Conservation (phyloP, 2,113 vertebrate genomes). For the Asarcornis scutulata region DNA sequence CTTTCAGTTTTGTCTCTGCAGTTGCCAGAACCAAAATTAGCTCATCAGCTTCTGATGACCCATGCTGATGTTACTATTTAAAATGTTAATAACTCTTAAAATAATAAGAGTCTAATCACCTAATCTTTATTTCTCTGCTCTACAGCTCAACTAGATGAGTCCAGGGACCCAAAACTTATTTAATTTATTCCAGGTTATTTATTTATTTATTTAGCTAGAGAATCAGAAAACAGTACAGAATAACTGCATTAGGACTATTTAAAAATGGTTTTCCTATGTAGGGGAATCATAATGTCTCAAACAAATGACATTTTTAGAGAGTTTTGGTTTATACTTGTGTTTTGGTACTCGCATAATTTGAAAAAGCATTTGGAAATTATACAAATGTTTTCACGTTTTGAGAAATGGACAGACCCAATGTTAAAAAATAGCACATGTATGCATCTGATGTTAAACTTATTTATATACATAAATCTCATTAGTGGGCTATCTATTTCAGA, state of each 20-base stretch:
- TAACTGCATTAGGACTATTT: not conserved
- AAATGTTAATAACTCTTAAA: conserved; percentile 34
- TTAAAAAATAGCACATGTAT: not conserved
- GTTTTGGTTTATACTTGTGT: not conserved
- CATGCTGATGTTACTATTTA: not conserved
- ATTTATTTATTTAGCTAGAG: not conserved
- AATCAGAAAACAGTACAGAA: not conserved
- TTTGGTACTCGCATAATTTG: not conserved
- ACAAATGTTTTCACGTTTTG: not conserved
- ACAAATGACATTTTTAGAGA: not conserved
- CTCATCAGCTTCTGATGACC: conserved; percentile 11
- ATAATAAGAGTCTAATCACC: conserved; percentile 15
- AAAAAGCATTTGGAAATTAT: not conserved
- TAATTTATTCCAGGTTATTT: not conserved
- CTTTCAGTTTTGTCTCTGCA: not conserved
- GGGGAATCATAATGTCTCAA: not conserved
- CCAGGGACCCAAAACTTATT: not conserved
- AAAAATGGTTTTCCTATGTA: not conserved
- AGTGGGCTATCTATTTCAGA: not conserved
- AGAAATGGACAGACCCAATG: not conserved
- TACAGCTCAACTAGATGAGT: not conserved
- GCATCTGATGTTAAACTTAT: not conserved
- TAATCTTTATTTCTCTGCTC: conserved; percentile 1
- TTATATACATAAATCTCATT: not conserved
- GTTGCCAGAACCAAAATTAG: conserved; percentile 9